Evolutionary conservation across 2,113 vertebrate species (phyloP).

Genomic region (Acinonyx jubatus): DNA sequence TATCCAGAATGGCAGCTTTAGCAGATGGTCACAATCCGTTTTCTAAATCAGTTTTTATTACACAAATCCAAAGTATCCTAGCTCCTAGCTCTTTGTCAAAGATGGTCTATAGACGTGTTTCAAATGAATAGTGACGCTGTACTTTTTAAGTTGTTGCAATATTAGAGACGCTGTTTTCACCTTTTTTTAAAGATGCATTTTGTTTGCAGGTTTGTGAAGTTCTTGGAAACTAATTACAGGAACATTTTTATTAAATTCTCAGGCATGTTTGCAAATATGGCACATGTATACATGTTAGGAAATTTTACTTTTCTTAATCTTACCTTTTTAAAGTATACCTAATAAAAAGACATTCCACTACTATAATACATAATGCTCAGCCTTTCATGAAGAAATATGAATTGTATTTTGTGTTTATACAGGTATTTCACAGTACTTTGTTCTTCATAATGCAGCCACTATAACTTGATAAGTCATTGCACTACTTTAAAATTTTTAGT

Average conservation of each 20-base stretch:
- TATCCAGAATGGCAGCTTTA: constrained; percentile 72
- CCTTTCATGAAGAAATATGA: constrained; percentile 78
- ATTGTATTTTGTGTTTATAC: constrained; percentile 81
- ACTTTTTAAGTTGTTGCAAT: constrained; percentile 52
- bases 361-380: constrained; percentile 75
- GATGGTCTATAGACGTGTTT: constrained; percentile 6
- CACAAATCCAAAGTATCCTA: constrained; percentile 56
- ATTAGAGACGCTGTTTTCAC: not conserved
- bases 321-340: constrained; percentile 71
- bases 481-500: constrained; percentile 82
- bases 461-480: constrained; percentile 82
- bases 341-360: constrained; percentile 84
- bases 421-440: constrained; percentile 80
- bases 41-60: constrained; percentile 29
- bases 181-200: constrained; percentile 57
- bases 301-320: constrained; percentile 77
- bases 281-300: constrained; percentile 80
- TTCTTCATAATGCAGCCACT: constrained; percentile 81
- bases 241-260: constrained; percentile 79
- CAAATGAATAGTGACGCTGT: constrained; percentile 21
- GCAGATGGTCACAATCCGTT: constrained; percentile 34
- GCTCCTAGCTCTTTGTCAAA: constrained; percentile 55
- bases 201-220: constrained; percentile 70
- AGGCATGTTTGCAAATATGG: constrained; percentile 82
- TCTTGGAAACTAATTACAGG: constrained; percentile 67